Evolutionary conservation across 2,888 invertebrate genomes (phyloP), one percentile per base, ranked within the genome.

Genomic region (Pyrgus malvae): DNA sequence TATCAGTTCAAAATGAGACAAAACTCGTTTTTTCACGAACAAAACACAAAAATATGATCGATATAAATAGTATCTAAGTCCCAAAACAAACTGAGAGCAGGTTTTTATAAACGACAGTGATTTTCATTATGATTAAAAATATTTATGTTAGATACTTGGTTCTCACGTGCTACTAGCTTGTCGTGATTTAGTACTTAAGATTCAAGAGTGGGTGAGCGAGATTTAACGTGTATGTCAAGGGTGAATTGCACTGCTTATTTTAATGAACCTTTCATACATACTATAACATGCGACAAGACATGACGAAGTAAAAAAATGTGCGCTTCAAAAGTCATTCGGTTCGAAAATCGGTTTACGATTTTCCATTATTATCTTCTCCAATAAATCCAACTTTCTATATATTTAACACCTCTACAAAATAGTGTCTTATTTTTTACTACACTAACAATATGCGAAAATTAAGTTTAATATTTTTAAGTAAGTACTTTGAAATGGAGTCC

Each of bases 141-240:
- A 21, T 48, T 14, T 19, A 49, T 19, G 14, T 40, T 16, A 19
- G 23, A 8, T 19, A 27, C 12, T 19, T 38, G 9, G 2, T 42
- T 35, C 17, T 27, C 17, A 51, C 31, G 50, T 51, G 4, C 25
- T 25, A 50, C 42, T 2, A 44, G 50, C 11, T 37, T 51, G 42
- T 44, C 42, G 23, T 51, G 50, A 35, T 42, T 51, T 35, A 42
- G 42, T 35, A 51, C 50, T 51, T 51, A 44, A 42, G 42, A 51
- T 51, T 42, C 42, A 44, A 44, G 35, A 42, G 42, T 51, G 42
- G 35, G 42, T 44, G 50, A 51, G 25, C 44, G 11, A 51, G 42
- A 51, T 41, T 31, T 35, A 42, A 19, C 9, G 49, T 35, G 35
- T 35, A 44, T 51, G 50, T 51, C 50, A 51, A 51, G 50, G 50